Base-by-base conservation (phyloP, 2,888 invertebrate species). In the Dryococelus australis region DNA sequence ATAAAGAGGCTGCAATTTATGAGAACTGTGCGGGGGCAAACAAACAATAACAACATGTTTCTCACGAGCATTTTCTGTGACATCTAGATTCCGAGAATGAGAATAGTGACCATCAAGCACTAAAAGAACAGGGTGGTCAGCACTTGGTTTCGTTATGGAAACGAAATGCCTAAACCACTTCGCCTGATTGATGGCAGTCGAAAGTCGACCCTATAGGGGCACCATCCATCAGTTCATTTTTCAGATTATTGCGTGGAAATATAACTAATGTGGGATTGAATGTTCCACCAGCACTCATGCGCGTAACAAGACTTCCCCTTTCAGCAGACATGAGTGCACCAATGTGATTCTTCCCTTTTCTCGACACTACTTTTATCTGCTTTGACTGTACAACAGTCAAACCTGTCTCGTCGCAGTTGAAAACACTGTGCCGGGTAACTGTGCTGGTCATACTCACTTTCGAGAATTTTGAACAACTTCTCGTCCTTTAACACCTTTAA, bases 21-120 rank as follows among this genome's bases (percentile, higher is more conserved):
- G n/a, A n/a, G n/a, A n/a, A n/a, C n/a, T n/a, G n/a, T n/a, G n/a
- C n/a, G n/a, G n/a, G 4, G 83, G 83, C 10, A 83, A 83, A 24
- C 83, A 83, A 10, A 83, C 83, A 1, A 83, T 26, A 6, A 28
- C 28, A 10, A 83, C 83, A 83, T 83, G 27, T 10, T 2, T 28
- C 28, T 83, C 43, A 28, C 43, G 83, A 28, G 83, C 83, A 83
- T 26, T 16, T 28, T 28, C 3, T 16, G 26, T 83, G 28, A 28
- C 4, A 28, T 83, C 83, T 20, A 83, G 43, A 83, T 83, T 27
- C 0, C 43, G 83, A 16, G 83, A 28, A 83, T 27, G 28, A 26
- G 28, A 83, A 43, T 83, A 83, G 28, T 83, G 83, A 26, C 83
- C 83, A 83, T 83, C 83, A 12, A 27, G 28, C 27, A 83, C 6